Conservation (phyloP, 2,797 vertebrate genomes). For the Rhinichthys osculus region DNA sequence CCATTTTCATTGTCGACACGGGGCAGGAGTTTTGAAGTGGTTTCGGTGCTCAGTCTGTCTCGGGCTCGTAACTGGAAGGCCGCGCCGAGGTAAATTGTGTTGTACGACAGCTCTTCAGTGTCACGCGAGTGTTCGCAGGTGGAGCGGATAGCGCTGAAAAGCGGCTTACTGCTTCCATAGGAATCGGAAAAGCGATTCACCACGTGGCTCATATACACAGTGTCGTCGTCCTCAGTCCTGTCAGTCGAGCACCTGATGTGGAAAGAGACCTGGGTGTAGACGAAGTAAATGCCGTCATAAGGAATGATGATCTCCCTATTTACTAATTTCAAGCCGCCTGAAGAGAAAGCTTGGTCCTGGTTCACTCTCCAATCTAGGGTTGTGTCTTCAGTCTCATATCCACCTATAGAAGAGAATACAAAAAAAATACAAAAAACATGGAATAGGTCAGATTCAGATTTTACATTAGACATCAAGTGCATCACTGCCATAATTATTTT, state of each 20-base stretch:
- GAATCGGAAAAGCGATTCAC: conserved; percentile 67
- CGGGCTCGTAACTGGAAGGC: conserved; percentile 68
- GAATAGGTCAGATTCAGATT: background rate
- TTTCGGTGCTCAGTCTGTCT: conserved; percentile 69
- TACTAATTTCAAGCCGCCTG: conserved; percentile 65
- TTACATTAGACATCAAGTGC: background rate
- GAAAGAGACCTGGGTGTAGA: conserved; percentile 81
- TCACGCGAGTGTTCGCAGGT: conserved; percentile 48
- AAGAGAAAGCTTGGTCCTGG: conserved; percentile 66
- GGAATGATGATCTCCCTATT: conserved; percentile 74
- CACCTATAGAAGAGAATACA: conserved; percentile 63
- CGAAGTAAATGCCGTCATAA: conserved; percentile 72
- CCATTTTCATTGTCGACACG: conserved; percentile 56
- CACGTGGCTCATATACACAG: conserved; percentile 69
- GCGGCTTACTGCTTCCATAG: background rate
- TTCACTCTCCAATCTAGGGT: conserved; percentile 67
- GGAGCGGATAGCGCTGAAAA: conserved; percentile 70
- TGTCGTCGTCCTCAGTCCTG: accelerated
- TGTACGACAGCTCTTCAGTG: conserved; percentile 59
- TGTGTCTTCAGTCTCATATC: background rate
- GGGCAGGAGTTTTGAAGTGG: conserved; percentile 48
- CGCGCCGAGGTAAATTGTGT: conserved; percentile 74
- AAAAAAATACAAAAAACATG: background rate
- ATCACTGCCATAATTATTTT: background rate
- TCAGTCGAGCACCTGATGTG: conserved; percentile 62